Percentiles rank a stretch among this genome's conserved stretches.
Conservation (phyloP, 2,113 vertebrate species). For the Parotia lawesii region DNA sequence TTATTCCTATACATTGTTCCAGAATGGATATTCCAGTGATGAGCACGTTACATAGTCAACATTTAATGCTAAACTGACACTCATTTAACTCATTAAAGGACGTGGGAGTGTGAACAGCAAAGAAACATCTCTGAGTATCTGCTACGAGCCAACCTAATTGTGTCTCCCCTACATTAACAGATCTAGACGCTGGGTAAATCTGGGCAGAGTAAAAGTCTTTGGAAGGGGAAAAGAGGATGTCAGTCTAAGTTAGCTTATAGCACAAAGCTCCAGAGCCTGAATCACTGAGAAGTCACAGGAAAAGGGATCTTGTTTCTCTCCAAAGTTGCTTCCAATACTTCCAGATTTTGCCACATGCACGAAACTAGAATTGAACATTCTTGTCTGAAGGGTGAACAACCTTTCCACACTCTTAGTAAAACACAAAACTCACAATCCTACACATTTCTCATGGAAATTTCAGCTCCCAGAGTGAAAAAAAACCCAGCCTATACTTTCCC, state of each 20-base stretch:
- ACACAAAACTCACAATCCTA: background rate
- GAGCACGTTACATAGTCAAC: background rate
- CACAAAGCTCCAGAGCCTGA: background rate
- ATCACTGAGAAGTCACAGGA: background rate
- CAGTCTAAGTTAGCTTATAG: background rate
- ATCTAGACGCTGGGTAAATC: background rate
- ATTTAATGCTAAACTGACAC: background rate
- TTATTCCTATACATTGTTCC: background rate
- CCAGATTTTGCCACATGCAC: background rate
- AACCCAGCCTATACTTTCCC: fast-evolving
- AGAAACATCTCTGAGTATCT: background rate
- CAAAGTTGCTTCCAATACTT: background rate
- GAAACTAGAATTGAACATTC: background rate
- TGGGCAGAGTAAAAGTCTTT: background rate
- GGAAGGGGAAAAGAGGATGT: background rate
- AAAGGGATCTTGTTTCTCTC: background rate
- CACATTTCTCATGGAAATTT: background rate
- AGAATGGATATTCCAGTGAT: background rate
- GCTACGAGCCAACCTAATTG: background rate
- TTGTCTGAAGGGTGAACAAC: background rate
- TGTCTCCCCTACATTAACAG: no score
- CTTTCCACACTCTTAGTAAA: background rate
- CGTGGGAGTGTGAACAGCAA: background rate
- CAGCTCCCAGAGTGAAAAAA: background rate
- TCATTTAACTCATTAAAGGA: background rate